Conservation (phyloP, 2,888 invertebrate species). For the Anthrax anthrax region DNA sequence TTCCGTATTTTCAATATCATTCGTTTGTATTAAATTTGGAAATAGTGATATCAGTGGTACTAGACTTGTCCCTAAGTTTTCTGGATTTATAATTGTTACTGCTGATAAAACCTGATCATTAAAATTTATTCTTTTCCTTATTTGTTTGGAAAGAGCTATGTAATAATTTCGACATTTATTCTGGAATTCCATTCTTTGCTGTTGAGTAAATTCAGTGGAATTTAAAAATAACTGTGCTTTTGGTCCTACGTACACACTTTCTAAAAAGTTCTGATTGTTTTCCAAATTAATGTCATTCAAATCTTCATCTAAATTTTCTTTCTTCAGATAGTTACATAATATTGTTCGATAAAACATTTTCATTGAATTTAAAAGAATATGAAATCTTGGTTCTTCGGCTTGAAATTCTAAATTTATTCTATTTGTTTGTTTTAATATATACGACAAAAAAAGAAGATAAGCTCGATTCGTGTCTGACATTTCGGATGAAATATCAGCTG, state of each 20-base stretch:
- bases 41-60: background rate
- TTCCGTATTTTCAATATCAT: background rate
- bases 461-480: background rate
- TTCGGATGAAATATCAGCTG: background rate
- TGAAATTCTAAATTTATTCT: background rate
- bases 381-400: background rate
- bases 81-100: background rate
- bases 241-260: too few relatives aligned
- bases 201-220: too few relatives aligned
- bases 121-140: background rate
- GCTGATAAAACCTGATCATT: background rate
- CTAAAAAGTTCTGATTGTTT: too few relatives aligned
- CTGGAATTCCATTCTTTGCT: background rate
- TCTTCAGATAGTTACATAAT: background rate
- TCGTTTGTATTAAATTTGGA: slow-evolving; percentile 1
- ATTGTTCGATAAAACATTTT: background rate
- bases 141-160: background rate
- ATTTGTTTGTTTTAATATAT: background rate
- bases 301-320: too few relatives aligned
- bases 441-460: background rate
- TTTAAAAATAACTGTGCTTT: too few relatives aligned
- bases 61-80: background rate
- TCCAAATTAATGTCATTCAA: too few relatives aligned
- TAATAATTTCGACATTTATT: background rate
- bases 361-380: background rate